Evolutionary conservation across 1,140 invertebrate genomes (phyloP).

Genomic region (Drosophila kepulauana): DNA sequence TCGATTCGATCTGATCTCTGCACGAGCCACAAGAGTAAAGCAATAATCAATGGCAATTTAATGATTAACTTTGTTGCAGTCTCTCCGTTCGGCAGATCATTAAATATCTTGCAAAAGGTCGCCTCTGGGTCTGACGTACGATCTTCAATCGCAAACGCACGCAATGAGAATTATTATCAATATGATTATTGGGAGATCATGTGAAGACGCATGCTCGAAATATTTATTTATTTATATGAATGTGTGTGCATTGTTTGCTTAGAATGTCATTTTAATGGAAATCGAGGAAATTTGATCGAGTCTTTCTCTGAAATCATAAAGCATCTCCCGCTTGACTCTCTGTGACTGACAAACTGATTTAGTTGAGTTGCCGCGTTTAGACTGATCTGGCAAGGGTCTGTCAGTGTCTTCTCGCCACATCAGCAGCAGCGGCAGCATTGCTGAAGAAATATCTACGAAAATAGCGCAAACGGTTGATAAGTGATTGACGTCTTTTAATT

Average conservation of each 20-base stretch:
- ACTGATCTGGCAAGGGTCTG: conserved; percentile 58
- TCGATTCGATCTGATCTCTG: conserved; percentile 45
- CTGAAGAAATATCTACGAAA: conserved; percentile 62
- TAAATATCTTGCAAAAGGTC: conserved; percentile 54
- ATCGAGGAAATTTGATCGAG: conserved; percentile 77
- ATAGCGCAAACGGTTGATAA: conserved; percentile 74
- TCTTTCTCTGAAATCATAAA: conserved; percentile 68
- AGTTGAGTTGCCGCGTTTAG: conserved; percentile 41
- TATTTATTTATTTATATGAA: conserved; percentile 65
- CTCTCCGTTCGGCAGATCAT: conserved; percentile 58
- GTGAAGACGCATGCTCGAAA: neutral
- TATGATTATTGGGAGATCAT: neutral
- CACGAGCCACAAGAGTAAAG: conserved; percentile 65
- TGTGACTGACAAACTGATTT: conserved; percentile 47
- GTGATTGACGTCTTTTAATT: conserved; percentile 84
- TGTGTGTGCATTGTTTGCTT: conserved; percentile 58
- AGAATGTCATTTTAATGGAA: conserved; percentile 77
- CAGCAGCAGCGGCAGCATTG: conserved; percentile 21
- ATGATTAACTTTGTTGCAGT: conserved; percentile 71
- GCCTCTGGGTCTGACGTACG: conserved; percentile 33
- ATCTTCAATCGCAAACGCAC: conserved; percentile 16
- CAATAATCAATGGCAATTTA: conserved; percentile 82
- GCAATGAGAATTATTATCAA: neutral
- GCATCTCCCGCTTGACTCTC: conserved; percentile 16
- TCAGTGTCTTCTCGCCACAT: conserved; percentile 18